Evolutionary conservation across 2,113 vertebrate species (phyloP).

Genomic region (Rhineura floridana): DNA sequence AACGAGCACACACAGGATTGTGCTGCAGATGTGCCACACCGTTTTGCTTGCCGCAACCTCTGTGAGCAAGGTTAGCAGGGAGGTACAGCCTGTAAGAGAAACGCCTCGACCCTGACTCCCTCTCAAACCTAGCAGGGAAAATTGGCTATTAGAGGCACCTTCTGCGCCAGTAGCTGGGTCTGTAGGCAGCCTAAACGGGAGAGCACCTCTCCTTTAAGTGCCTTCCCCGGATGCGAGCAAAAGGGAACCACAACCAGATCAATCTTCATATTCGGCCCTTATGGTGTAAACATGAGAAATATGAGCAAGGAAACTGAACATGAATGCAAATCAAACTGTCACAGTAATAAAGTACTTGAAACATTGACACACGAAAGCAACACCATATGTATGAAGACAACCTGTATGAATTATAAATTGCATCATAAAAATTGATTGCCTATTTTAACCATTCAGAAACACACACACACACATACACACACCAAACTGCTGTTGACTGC

Average conservation of each 20-base stretch:
- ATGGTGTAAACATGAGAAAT: constrained; percentile 61
- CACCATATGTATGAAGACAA: constrained; percentile 74
- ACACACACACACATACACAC: too few relatives aligned
- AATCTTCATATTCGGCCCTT: constrained; percentile 49
- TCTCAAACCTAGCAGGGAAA: too few relatives aligned
- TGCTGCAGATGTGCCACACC: neutral
- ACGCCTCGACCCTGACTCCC: too few relatives aligned
- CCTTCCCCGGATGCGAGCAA: neutral
- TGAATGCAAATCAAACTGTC: constrained; percentile 57
- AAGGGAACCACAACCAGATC: neutral
- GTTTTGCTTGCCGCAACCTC: neutral
- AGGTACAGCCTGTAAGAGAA: too few relatives aligned
- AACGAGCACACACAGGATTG: too few relatives aligned
- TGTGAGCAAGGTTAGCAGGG: neutral
- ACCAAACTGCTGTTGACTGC: neutral
- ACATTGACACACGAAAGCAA: constrained; percentile 67
- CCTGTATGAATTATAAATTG: constrained; percentile 71
- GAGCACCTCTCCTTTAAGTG: neutral
- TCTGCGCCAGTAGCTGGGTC: neutral
- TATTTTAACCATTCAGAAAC: constrained; percentile 37
- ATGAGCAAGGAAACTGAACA: constrained; percentile 45
- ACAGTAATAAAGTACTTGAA: constrained; percentile 67
- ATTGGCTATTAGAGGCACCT: neutral
- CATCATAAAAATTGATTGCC: constrained; percentile 71
- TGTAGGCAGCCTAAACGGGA: neutral